These are phyloP conservation scores for Phyllostomus hastatus DNA, from an alignment of 2,113 vertebrate genomes.

Conservation along the genomic window DNA sequence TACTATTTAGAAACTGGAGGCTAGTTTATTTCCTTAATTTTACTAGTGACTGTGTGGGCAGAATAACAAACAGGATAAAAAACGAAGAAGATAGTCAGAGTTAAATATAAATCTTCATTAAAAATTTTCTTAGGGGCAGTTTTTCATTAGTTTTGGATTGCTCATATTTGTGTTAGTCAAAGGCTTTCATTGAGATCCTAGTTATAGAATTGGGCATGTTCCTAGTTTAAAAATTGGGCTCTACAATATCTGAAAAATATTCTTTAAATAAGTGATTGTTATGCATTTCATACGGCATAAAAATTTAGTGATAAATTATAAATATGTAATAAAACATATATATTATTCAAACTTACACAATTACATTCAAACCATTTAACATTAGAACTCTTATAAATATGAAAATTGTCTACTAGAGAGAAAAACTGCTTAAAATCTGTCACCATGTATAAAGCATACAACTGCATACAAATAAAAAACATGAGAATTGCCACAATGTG, in stretches of 20 bases:
- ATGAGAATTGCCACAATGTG: not conserved
- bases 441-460: not conserved
- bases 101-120: not conserved
- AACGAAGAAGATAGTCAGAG: not conserved
- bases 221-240: not conserved
- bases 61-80: not conserved
- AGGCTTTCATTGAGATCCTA: not conserved
- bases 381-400: constrained; percentile 23
- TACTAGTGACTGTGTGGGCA: not conserved
- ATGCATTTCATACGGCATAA: not conserved
- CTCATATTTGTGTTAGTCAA: not conserved
- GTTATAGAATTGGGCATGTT: not conserved
- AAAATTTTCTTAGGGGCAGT: not conserved
- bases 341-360: not conserved
- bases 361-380: not conserved
- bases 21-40: not conserved
- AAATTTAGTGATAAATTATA: not conserved
- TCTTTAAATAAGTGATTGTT: not conserved
- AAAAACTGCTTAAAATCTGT: constrained; percentile 8
- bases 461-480: not conserved
- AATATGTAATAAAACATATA: not conserved
- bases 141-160: not conserved
- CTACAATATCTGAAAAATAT: not conserved
- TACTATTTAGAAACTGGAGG: not conserved
- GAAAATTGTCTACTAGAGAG: not conserved